Conservation (phyloP, 1,140 invertebrate species). For the Rhizoglyphus robini region DNA sequence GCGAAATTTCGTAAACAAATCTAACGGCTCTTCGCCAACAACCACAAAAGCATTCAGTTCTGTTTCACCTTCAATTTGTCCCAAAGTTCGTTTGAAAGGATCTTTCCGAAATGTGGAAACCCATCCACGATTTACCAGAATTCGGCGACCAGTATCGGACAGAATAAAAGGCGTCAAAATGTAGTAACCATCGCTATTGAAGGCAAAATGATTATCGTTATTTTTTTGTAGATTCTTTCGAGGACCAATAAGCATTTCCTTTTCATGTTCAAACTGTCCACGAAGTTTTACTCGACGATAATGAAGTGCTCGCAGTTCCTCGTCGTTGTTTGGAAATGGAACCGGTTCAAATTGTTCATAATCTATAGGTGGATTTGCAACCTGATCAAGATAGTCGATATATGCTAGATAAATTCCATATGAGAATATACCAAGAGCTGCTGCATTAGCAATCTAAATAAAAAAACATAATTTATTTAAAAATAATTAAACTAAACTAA, state of each 20-base stretch:
- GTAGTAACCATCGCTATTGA: not conserved
- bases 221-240: not conserved
- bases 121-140: slow-evolving; percentile 86
- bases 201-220: not conserved
- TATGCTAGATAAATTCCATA: too few species aligned
- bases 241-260: not conserved
- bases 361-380: too few species aligned
- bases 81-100: slow-evolving; percentile 32
- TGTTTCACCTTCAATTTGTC: slow-evolving; percentile 42
- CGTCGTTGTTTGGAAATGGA: not conserved
- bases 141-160: slow-evolving; percentile 32
- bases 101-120: slow-evolving; percentile 50
- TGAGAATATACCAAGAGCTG: too few species aligned
- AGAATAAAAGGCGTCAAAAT: slow-evolving; percentile 9
- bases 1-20: not conserved
- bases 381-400: too few species aligned
- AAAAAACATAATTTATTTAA: too few species aligned
- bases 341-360: not conserved
- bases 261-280: slow-evolving; percentile 5
- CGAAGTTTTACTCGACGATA: not conserved
- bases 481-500: too few species aligned
- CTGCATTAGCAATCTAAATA: too few species aligned
- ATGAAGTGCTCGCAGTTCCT: not conserved
- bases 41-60: slow-evolving; percentile 67
- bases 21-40: slow-evolving; percentile 44